A percentile compares a stretch with the other conserved stretches of the same genome.
These are phyloP conservation scores for Kradibia gibbosae DNA, from an alignment of 1,140 invertebrate genomes.

Conservation along the genomic window DNA sequence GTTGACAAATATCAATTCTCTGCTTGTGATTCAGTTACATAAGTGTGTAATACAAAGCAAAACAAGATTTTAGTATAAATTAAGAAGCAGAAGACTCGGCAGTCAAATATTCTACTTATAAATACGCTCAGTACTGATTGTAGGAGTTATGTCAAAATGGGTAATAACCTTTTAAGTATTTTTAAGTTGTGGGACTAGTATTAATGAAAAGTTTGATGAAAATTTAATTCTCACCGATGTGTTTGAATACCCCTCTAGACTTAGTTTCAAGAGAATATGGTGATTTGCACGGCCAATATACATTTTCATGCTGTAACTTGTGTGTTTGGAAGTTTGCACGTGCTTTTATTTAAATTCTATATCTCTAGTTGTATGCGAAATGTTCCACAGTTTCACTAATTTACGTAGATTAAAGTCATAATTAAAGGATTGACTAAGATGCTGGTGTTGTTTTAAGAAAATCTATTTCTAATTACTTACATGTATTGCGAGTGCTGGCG, in stretches of 20 bases:
- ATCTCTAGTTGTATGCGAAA: conserved; percentile 25
- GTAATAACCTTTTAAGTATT: conserved; percentile 36
- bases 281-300: conserved; percentile 19
- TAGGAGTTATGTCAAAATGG: conserved; percentile 43
- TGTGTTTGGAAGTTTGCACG: conserved; percentile 46
- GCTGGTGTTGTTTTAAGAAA: conserved; percentile 38
- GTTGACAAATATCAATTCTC: conserved; percentile 31
- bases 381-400: conserved; percentile 39
- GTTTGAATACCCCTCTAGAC: conserved; percentile 9
- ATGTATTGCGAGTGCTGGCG: neutral
- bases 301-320: conserved; percentile 44
- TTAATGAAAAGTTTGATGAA: conserved; percentile 19
- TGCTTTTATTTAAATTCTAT: conserved; percentile 36
- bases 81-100: conserved; percentile 22
- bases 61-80: conserved; percentile 16
- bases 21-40: conserved; percentile 10
- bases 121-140: conserved; percentile 14
- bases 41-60: conserved; percentile 13
- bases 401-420: conserved; percentile 24
- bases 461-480: neutral
- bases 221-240: neutral
- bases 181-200: conserved; percentile 18
- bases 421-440: conserved; percentile 10
- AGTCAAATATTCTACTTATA: conserved; percentile 23
- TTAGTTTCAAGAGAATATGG: conserved; percentile 14